phyloP scores from a whole-genome alignment of 2,797 vertebrate species.

The Uromys caudimaculatus region DNA sequence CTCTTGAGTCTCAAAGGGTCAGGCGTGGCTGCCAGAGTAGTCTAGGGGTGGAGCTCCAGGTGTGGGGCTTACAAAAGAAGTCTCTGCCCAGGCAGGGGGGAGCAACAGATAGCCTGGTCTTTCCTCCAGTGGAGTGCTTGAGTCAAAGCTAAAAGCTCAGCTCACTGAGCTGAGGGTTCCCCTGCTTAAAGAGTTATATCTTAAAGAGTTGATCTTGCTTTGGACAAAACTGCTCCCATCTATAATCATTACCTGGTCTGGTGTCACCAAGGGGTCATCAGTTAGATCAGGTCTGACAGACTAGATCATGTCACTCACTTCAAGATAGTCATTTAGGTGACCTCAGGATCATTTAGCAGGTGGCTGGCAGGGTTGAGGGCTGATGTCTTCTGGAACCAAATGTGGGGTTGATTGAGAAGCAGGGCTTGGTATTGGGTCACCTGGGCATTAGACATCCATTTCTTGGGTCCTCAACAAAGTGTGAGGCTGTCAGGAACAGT shows the following conservation, averaged over 20 bases:
- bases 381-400: not conserved
- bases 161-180: not conserved
- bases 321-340: not conserved
- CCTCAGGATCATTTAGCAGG: not conserved
- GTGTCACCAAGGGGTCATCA: not conserved
- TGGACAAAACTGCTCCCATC: not conserved
- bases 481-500: not conserved
- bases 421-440: not conserved
- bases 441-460: not conserved
- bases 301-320: not conserved
- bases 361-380: not conserved
- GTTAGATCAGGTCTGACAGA: not conserved
- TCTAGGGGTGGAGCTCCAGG: not conserved
- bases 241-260: not conserved
- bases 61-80: not conserved
- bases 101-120: not conserved
- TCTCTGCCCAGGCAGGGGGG: not conserved
- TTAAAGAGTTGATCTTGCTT: not conserved
- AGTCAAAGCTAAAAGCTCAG: not conserved
- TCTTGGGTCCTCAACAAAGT: not conserved
- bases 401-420: not conserved
- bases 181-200: not conserved
- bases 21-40: not conserved
- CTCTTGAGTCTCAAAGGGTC: not conserved
- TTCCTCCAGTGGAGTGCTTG: not conserved